These are phyloP conservation scores for Thera britannica DNA, from an alignment of 2,888 invertebrate species.

Conservation along the genomic window DNA sequence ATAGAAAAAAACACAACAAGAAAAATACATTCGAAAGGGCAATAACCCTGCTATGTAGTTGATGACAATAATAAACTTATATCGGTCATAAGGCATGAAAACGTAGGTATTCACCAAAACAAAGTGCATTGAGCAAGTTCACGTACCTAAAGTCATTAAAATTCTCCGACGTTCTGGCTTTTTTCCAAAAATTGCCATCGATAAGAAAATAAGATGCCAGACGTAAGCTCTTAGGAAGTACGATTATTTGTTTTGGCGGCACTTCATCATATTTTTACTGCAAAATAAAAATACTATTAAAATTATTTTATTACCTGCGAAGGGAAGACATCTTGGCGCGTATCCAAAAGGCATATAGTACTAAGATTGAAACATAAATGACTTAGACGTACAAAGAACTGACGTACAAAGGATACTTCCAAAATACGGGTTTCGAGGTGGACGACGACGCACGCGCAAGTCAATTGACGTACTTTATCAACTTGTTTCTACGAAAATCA, in stretches of 20 bases:
- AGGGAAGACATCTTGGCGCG: slow-evolving; percentile 21
- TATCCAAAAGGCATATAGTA: slow-evolving; percentile 18
- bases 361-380: slow-evolving; percentile 17
- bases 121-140: slow-evolving; percentile 35
- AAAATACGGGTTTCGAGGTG: slow-evolving; percentile 29
- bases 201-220: slow-evolving; percentile 37
- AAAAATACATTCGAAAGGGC: background rate
- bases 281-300: slow-evolving; percentile 16
- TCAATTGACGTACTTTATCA: slow-evolving; percentile 26
- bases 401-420: slow-evolving; percentile 36
- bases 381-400: slow-evolving; percentile 33
- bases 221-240: slow-evolving; percentile 33
- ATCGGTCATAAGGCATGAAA: slow-evolving; percentile 15
- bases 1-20: no score
- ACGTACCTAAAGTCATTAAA: slow-evolving; percentile 50
- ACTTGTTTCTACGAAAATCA: slow-evolving; percentile 31
- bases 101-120: slow-evolving; percentile 17
- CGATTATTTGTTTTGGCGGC: slow-evolving; percentile 26
- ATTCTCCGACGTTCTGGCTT: slow-evolving; percentile 63
- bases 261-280: slow-evolving; percentile 15
- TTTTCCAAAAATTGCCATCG: slow-evolving; percentile 52
- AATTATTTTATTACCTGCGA: slow-evolving; percentile 12
- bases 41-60: background rate
- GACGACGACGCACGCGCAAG: slow-evolving; percentile 19
- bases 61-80: slow-evolving; percentile 2